A percentile compares a stretch with the other conserved stretches of the same genome.
Conservation (phyloP, 2,113 vertebrate genomes). For the Triplophysa rosa region DNA sequence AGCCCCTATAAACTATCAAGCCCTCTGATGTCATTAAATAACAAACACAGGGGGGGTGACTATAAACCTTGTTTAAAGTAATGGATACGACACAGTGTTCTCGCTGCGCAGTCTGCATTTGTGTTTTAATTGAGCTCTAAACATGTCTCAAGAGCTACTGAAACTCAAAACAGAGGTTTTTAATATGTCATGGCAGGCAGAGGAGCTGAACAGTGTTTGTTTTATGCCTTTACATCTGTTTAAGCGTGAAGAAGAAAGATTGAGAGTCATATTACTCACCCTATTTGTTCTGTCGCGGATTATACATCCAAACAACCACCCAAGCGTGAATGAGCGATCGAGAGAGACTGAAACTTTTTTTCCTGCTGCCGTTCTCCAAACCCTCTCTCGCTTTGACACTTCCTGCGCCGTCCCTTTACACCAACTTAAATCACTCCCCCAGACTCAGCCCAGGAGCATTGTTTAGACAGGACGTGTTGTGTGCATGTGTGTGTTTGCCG, state of each 20-base stretch:
- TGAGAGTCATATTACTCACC: conserved; percentile 62
- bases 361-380: conserved; percentile 45
- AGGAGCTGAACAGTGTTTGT: neutral
- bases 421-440: conserved; percentile 65
- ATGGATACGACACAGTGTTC: neutral
- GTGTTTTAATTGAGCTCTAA: conserved; percentile 23
- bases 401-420: conserved; percentile 74
- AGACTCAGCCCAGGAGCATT: conserved; percentile 63
- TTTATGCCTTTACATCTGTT: neutral
- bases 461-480: conserved; percentile 65
- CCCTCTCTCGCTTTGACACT: conserved; percentile 54
- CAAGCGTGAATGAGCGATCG: conserved; percentile 39
- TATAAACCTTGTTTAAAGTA: conserved; percentile 26
- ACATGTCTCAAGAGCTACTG: conserved; percentile 16
- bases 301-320: conserved; percentile 52
- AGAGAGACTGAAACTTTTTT: conserved; percentile 65
- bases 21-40: neutral
- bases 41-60: neutral
- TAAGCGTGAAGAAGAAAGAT: neutral
- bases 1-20: neutral
- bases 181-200: neutral
- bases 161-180: neutral
- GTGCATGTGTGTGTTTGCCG: conserved; percentile 53
- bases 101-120: neutral
- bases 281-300: conserved; percentile 33